Evolutionary conservation across 1,140 invertebrate genomes (phyloP), one percentile per base, ranked within the genome.

Genomic region (Dufourea novaeangliae): DNA sequence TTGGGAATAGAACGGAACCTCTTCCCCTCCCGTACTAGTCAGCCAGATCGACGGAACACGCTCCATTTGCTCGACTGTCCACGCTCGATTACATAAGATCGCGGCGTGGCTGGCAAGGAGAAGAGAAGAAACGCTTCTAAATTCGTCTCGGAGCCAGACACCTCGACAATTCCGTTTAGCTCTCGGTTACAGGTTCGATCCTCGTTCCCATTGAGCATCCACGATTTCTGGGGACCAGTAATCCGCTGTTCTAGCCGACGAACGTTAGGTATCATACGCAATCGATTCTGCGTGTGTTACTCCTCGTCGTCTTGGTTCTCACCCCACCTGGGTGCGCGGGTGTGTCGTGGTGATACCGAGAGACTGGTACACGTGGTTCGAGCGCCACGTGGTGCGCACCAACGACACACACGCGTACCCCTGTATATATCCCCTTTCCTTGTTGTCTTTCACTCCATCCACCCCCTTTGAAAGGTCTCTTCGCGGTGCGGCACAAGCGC

Each of bases 51-150:
- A 34, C 44, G 14, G 34, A n/a, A 6, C 39, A 32, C 14, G 20
- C 44, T 56, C 46, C 20, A 61, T 73, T 29, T 37, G 56, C 46
- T n/a, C 46, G 46, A n/a, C n/a, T 50, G 46, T 59, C 50, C 41
- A 29, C 27, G 56, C 29, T 52, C 37, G 34, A 64, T 83, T 83
- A 78, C 50, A 27, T 71, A 79, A 73, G 71, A 29, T 61, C 62
- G 72, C 57, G 67, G 39, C 77, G 54, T 44, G 46, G 20, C 29
- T 54, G 37, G 27, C 76, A n/a, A n/a, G 66, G 34, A 41, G 69
- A 82, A 83, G 80, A 83, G n/a, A n/a, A n/a, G n/a, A n/a, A n/a
- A 83, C 52, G 76, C 78, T 84, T 83, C 82, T 83, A 84, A 83
- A 84, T 84, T 50, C 52, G 67, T 84, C 78, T 69, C 78, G 56